Percentiles rank a stretch among this genome's conserved stretches.
Evolutionary conservation across 2,888 invertebrate genomes (phyloP).

Genomic region (Pristionchus japonicus): DNA sequence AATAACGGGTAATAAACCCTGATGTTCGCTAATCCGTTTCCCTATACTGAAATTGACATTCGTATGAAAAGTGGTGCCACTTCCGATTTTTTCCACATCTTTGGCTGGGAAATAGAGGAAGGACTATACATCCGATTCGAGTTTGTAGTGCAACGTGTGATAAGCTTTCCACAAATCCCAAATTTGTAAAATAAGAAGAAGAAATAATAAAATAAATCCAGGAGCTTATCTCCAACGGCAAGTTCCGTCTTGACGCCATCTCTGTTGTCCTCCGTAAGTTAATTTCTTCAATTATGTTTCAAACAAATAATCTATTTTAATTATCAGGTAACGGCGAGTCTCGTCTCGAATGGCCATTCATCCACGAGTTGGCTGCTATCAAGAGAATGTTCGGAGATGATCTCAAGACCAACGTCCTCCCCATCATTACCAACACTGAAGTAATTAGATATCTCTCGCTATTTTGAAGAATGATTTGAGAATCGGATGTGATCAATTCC

Average conservation of each 20-base stretch:
- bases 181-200: not conserved
- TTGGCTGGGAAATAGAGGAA: too few relatives aligned
- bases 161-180: too few relatives aligned
- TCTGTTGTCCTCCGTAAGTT: conserved; percentile 59
- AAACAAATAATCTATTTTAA: not conserved
- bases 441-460: conserved; percentile 42
- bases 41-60: not conserved
- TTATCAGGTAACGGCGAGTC: conserved; percentile 58
- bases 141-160: too few relatives aligned
- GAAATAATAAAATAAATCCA: conserved; percentile 38
- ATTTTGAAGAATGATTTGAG: too few relatives aligned
- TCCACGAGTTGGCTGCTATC: conserved; percentile 67
- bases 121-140: too few relatives aligned
- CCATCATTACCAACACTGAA: conserved; percentile 68
- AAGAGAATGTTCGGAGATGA: conserved; percentile 70
- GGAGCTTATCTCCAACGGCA: conserved; percentile 64
- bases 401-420: conserved; percentile 68
- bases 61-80: not conserved
- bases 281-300: not conserved
- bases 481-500: too few relatives aligned
- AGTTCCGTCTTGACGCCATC: conserved; percentile 69
- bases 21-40: too few relatives aligned
- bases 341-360: conserved; percentile 67
- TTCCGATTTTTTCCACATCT: not conserved
- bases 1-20: too few relatives aligned